Evolutionary conservation across 2,113 vertebrate genomes (phyloP), one percentile per base, ranked within the genome.

Genomic region (Speoplatyrhinus poulsoni): DNA sequence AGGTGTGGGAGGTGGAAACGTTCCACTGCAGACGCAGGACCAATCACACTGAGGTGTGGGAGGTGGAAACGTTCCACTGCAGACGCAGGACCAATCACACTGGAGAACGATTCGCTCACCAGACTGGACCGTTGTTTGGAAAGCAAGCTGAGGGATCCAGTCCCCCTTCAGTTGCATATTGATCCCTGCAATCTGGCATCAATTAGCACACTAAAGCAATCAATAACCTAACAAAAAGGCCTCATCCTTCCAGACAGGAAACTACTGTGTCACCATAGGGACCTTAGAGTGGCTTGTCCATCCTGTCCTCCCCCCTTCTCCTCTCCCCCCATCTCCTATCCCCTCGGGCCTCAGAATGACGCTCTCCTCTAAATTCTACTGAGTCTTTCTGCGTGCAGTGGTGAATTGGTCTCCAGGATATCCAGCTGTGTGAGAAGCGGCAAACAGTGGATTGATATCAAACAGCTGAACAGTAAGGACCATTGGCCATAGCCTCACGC

Each of bases 201-300:
- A 85, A 75, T 85, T 77, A 83, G 80, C 65, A 62, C 79, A 81
- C 70, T 75, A 79, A 83, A 85, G 75, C 82, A 77, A 87, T 90
- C 89, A 79, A 86, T 91, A 88, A 17, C 75, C 10, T 41, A 53
- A 75, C 70, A 77, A 70, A 76, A 69, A 72, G 79, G 67, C 64
- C 58, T 70, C 59, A 69, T 77, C 62, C 70, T 72, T 76, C 70
- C 82, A 83, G 73, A 82, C 80, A 86, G 76, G 82, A 86, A 82
- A 70, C 61, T 52, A 32, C 48, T 62, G 56, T 68, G 60, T 73
- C 49, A 86, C 81, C 79, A 65, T 74, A 66, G 63, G 61, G 62
- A 16, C 64, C 65, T 72, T 57, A 83, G 80, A 80, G 76, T 50
- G 72, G 60, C 55, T 6, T n/a, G 17, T 41, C 19, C 67, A 1